phyloP scores from a whole-genome alignment of 2,113 vertebrate species.

The Phalacrocorax brasilianus region DNA sequence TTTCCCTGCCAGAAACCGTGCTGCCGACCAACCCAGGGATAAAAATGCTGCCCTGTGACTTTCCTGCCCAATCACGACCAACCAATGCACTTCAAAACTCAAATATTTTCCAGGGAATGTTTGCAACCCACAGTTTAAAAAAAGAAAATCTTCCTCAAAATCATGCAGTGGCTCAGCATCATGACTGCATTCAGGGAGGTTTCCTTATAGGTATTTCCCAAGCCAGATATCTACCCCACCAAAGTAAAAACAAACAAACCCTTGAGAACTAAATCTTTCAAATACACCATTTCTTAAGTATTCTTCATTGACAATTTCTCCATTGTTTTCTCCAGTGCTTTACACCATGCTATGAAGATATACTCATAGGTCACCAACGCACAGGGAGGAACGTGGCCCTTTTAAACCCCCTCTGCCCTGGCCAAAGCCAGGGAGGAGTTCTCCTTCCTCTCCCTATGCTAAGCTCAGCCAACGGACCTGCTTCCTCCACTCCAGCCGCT shows the following conservation, averaged over 20 bases:
- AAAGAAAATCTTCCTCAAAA: constrained; percentile 15
- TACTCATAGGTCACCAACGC: neutral
- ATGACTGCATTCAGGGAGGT: neutral
- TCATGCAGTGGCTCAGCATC: neutral
- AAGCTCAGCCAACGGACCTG: neutral
- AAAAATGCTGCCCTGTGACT: constrained; percentile 32
- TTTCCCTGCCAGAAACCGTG: constrained; percentile 37
- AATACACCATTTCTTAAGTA: neutral
- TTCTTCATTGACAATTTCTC: neutral
- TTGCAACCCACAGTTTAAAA: constrained; percentile 4
- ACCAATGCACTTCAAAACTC: neutral
- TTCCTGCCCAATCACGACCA: constrained; percentile 11
- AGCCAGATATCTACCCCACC: neutral
- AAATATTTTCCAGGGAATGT: constrained; percentile 44
- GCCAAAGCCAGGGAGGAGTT: neutral
- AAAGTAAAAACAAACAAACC: neutral
- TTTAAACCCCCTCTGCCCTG: neutral
- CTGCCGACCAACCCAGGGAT: neutral
- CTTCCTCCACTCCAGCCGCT: neutral
- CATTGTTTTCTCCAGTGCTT: neutral
- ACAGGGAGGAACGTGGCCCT: neutral
- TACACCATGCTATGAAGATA: neutral
- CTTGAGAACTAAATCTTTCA: neutral
- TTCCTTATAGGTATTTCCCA: neutral
- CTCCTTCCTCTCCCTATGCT: neutral